phyloP scores from a whole-genome alignment of 1,140 invertebrate genomes.

The Orchestia grillus region DNA sequence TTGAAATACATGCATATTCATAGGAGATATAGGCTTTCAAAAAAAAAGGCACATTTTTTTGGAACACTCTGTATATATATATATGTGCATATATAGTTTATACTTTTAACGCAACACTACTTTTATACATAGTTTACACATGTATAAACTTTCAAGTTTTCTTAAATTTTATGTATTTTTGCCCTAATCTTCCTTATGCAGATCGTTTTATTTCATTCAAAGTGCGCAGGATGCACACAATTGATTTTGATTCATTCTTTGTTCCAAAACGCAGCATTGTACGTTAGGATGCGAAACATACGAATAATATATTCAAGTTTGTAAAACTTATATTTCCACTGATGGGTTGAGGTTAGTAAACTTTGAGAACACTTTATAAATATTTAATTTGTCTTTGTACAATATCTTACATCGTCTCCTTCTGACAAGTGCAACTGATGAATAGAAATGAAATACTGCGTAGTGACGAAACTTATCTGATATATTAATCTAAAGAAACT shows the following conservation, averaged over 20 bases:
- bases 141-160: no score
- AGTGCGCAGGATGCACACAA: not conserved
- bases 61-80: no score
- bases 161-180: no score
- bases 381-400: conserved; percentile 9
- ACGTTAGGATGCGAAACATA: not conserved
- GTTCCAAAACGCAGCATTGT: not conserved
- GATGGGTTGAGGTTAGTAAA: not conserved
- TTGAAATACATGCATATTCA: no score
- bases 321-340: no score
- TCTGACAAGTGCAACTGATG: conserved; percentile 10
- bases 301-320: not conserved
- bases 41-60: no score
- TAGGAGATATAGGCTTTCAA: no score
- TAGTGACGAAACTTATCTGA: not conserved
- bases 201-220: no score
- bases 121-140: no score
- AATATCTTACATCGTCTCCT: not conserved
- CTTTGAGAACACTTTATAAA: not conserved
- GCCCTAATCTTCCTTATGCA: no score
- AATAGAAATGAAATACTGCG: conserved; percentile 25
- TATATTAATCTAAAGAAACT: not conserved
- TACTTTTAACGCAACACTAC: no score
- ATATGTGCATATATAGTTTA: no score
- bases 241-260: not conserved